Evolutionary conservation across 2,888 invertebrate genomes (phyloP), one percentile per base, ranked within the genome.

Genomic region (Lysandra bellargus): DNA sequence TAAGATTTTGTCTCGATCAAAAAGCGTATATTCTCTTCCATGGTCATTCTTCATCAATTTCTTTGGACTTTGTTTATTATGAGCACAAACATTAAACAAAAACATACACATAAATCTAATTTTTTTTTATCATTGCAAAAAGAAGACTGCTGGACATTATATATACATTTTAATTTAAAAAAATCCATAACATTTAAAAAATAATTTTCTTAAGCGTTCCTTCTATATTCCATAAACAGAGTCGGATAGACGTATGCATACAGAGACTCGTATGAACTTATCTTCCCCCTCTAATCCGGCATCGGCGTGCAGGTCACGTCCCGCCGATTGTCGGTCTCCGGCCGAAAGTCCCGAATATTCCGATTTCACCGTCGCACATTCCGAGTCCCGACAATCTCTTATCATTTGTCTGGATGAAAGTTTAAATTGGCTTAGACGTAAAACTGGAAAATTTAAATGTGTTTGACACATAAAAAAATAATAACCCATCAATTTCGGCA

Each of bases 291-390:
- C 12, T 33, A 12, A 69, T 33, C 78, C 44, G 23, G 37, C 53
- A 78, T 82, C 57, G 9, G 17, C 80, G 90, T 89, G 89, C 90
- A 14, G 37, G 79, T 84, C 92, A 91, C 92, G 91, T 88, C 81
- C 82, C 81, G 83, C 83, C 90, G 88, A 90, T 91, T 90, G 90
- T 90, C 88, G 87, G 88, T 88, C 88, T 88, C 86, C 84, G 86
- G 86, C 80, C 85, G 82, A 82, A 84, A 85, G 85, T 85, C 83
- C 83, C 84, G 84, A 88, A 88, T 88, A 87, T 87, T 87, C 86
- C 85, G 84, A 85, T 87, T 78, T 81, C 82, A 83, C 84, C 80
- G 83, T 85, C 88, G 86, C 86, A 86, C 86, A 86, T 82, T 84
- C 83, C 83, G 82, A 83, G 80, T 81, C 81, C 83, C 83, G 83